Percentiles rank a stretch among this genome's conserved stretches.
Conservation (phyloP, 2,797 vertebrate species). For the Arnoldichthys spilopterus region DNA sequence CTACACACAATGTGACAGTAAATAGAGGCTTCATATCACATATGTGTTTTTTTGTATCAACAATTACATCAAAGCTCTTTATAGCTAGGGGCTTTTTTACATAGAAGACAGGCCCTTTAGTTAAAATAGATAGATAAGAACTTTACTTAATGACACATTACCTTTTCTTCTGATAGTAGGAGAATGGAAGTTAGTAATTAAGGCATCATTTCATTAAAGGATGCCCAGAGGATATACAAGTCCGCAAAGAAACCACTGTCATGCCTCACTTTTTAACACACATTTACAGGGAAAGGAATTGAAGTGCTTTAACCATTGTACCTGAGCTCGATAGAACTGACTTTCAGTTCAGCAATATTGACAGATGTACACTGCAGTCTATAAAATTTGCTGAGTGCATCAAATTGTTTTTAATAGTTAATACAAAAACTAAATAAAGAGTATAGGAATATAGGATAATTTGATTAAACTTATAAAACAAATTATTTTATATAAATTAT, state of each 20-base stretch:
- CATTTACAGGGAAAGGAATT: background rate
- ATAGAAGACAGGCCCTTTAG: background rate
- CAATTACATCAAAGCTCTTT: constrained; percentile 18
- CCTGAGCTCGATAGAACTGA: background rate
- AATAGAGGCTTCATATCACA: constrained; percentile 18
- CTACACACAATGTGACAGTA: constrained; percentile 15
- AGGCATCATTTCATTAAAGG: background rate
- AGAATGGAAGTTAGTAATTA: background rate
- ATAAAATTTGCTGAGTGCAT: too few species aligned
- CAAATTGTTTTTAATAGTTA: too few species aligned
- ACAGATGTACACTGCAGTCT: too few species aligned
- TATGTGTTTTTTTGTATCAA: constrained; percentile 20
- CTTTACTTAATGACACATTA: constrained; percentile 10
- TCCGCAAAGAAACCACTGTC: background rate
- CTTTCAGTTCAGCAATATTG: too few species aligned
- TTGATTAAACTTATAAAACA: too few species aligned
- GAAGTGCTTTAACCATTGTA: background rate
- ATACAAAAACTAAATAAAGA: too few species aligned
- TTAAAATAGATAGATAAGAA: constrained; percentile 1
- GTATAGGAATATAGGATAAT: too few species aligned
- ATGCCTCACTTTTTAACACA: background rate
- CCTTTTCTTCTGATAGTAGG: background rate
- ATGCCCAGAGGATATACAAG: background rate
- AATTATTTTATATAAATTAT: too few species aligned
- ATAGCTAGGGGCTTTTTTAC: background rate